Conservation (phyloP, 2,888 invertebrate genomes). For the Apotomis turbidana region DNA sequence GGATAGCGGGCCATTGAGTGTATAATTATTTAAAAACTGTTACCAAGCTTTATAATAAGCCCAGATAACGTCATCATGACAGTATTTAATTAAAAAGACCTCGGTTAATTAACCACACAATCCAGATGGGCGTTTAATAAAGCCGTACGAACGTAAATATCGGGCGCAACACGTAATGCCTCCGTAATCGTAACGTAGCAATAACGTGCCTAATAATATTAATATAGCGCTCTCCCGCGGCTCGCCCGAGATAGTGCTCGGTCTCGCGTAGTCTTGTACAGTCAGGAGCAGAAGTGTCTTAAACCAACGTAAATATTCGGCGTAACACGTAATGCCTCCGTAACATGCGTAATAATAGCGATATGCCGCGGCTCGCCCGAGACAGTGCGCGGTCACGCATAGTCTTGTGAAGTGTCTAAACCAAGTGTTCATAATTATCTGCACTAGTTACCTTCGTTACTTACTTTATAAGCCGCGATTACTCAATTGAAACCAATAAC, state of each 20-base stretch:
- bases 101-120: conserved; percentile 5
- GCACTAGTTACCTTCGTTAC: too few species aligned
- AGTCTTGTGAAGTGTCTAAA: not conserved
- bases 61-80: not conserved
- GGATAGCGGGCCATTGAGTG: not conserved
- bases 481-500: too few species aligned
- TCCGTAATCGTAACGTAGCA: conserved; percentile 45
- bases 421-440: not conserved
- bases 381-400: conserved; percentile 16
- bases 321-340: conserved; percentile 44
- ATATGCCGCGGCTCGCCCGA: conserved; percentile 62
- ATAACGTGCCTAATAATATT: conserved; percentile 52
- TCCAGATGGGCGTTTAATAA: conserved; percentile 19
- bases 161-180: conserved; percentile 43
- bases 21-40: not conserved
- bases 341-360: conserved; percentile 48
- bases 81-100: conserved; percentile 3
- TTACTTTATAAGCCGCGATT: too few species aligned
- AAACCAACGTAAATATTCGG: conserved; percentile 21
- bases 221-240: conserved; percentile 65
- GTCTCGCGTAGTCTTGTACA: conserved; percentile 10
- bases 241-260: conserved; percentile 43
- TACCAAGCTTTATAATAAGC: not conserved
- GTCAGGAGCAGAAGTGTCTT: not conserved
- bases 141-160: conserved; percentile 27